A percentile compares a stretch with the other conserved stretches of the same genome.
Evolutionary conservation across 2,797 vertebrate species (phyloP).

Genomic region (Mastacembelus armatus): DNA sequence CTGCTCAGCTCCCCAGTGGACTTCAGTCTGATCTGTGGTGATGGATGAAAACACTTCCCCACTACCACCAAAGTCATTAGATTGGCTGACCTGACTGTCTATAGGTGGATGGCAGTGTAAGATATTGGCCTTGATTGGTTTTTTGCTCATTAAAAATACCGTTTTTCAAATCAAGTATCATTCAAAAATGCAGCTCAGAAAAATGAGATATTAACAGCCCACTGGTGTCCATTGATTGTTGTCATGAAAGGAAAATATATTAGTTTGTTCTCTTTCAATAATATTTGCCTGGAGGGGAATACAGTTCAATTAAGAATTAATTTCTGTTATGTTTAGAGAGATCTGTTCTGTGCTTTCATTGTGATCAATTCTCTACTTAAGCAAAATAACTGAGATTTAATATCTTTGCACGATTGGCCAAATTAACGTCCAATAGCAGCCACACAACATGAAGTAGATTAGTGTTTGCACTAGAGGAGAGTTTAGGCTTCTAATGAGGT

Average conservation of each 20-base stretch:
- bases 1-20: conserved; percentile 39
- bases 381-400: conserved; percentile 26
- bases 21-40: conserved; percentile 56
- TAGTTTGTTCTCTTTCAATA: conserved; percentile 37
- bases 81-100: conserved; percentile 17
- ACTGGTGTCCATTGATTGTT: conserved; percentile 47
- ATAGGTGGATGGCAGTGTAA: conserved; percentile 15
- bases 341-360: conserved; percentile 22
- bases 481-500: conserved; percentile 24
- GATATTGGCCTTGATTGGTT: conserved; percentile 29
- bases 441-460: conserved; percentile 2
- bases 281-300: conserved; percentile 43
- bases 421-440: conserved; percentile 5
- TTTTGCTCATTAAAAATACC: too few species aligned
- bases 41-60: conserved; percentile 46
- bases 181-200: too few species aligned
- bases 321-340: conserved; percentile 39
- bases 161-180: too few species aligned
- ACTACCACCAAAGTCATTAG: conserved; percentile 43
- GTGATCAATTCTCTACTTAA: conserved; percentile 37
- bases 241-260: conserved; percentile 30
- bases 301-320: conserved; percentile 45
- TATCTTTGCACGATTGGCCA: conserved; percentile 14
- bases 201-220: conserved; percentile 28
- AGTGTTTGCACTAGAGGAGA: conserved; percentile 31